phyloP scores from a whole-genome alignment of 2,797 vertebrate species.

The Mus minutoides region DNA sequence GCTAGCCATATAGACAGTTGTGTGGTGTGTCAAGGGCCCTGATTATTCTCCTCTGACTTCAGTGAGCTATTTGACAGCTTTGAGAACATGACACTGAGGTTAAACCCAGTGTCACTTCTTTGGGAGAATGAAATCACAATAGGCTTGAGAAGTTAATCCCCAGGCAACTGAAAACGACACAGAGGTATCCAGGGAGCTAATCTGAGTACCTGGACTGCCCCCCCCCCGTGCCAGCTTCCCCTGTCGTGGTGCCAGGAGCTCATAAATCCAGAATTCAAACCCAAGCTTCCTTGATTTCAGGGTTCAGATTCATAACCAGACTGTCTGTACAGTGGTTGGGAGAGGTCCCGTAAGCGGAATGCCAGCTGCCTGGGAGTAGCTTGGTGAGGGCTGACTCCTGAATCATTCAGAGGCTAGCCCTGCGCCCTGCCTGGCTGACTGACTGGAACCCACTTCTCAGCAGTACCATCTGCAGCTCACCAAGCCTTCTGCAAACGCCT shows the following conservation, averaged over 20 bases:
- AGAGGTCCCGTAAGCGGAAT: background rate
- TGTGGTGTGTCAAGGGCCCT: background rate
- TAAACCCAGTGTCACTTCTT: background rate
- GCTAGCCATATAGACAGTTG: background rate
- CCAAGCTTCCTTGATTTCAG: background rate
- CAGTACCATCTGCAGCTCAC: background rate
- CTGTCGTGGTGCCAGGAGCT: background rate
- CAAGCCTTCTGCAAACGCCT: background rate
- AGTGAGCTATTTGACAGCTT: background rate
- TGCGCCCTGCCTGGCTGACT: background rate
- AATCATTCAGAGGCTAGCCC: background rate
- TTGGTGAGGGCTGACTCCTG: background rate
- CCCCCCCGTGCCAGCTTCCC: background rate
- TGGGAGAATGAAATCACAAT: background rate
- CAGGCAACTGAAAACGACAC: background rate
- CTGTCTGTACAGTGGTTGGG: fast-evolving
- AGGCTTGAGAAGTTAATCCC: background rate
- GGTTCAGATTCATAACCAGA: background rate
- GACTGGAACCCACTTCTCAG: background rate
- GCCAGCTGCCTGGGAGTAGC: background rate
- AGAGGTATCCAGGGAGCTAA: background rate
- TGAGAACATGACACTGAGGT: slow-evolving; percentile 11
- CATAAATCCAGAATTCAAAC: background rate
- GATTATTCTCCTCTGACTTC: background rate
- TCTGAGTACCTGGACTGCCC: background rate